Base-by-base conservation (phyloP, 2,888 invertebrate genomes). In the Osmoderma eremita region DNA sequence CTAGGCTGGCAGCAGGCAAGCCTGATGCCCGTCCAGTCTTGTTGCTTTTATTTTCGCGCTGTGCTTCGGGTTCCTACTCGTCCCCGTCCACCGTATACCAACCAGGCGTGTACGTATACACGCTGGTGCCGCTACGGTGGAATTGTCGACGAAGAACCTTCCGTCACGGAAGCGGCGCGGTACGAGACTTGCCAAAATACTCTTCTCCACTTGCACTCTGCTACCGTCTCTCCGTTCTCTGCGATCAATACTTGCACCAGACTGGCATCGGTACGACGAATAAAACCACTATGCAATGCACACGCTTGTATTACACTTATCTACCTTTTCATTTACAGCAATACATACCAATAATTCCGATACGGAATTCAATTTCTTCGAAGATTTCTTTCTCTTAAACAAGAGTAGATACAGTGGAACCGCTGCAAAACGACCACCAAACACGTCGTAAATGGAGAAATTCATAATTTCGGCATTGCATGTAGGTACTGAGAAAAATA, bases 21-120 rank as follows among this genome's bases (percentile, higher is more conserved):
- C 66, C 12, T 39, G 48, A 38, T 20, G 53, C 50, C 48, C 39
- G 56, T 36, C 50, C 49, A 48, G 63, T 51, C 53, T 64, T 64
- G 51, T 51, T 64, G 42, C 42, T 64, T 41, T 64, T 64, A 22
- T 64, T 64, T 53, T 20, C 38, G 41, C 63, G 65, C 56, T 65
- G 53, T 56, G 30, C 65, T 62, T 66, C 68, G 54, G 68, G 45
- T 67, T 56, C 53, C 64, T 36, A 22, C 54, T 45, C 61, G 30
- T 30, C 30, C 30, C 30, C 30, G 30, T 50, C 13, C 24, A 50
- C 17, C 15, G 24, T 66, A 63, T 56, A 68, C 65, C 30, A 30
- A 30, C n/a, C n/a, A n/a, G n/a, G n/a, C n/a, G n/a, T n/a, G 61
- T 68, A 36, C 48, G 38, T 48, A 53, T n/a, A 24, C 17, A 15